These are phyloP conservation scores for Conopomorpha cramerella DNA, from an alignment of 1,140 invertebrate genomes.

Conservation along the genomic window DNA sequence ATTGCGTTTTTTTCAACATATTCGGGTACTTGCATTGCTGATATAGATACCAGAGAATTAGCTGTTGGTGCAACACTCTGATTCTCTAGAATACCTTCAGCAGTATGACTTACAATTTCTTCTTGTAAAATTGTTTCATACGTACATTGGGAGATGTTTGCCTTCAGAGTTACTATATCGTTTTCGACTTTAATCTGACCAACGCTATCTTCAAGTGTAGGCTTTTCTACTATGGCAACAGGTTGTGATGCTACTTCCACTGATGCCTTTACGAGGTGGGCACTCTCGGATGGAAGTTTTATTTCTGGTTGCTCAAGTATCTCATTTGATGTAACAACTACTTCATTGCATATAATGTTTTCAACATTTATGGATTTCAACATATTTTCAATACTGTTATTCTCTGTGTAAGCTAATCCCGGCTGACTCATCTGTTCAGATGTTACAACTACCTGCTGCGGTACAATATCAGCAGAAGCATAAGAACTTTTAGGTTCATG, in stretches of 20 bases:
- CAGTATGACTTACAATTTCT: slow-evolving; percentile 25
- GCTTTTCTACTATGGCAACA: slow-evolving; percentile 9
- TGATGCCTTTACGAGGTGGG: too few species aligned
- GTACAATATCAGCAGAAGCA: slow-evolving; percentile 16
- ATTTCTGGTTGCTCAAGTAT: slow-evolving; percentile 39
- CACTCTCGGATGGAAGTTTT: slow-evolving; percentile 7
- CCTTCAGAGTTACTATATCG: slow-evolving; percentile 9
- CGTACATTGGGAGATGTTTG: slow-evolving; percentile 10
- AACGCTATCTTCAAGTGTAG: slow-evolving; percentile 17
- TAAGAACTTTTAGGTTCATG: slow-evolving; percentile 9
- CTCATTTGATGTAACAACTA: slow-evolving; percentile 24
- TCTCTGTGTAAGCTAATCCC: slow-evolving; percentile 14
- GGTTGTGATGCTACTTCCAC: too few species aligned
- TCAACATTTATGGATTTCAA: slow-evolving; percentile 20
- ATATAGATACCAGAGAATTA: slow-evolving; percentile 16
- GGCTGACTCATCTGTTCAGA: slow-evolving; percentile 25
- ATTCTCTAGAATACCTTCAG: slow-evolving; percentile 16
- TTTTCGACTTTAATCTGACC: slow-evolving; percentile 22
- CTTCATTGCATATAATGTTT: slow-evolving; percentile 26
- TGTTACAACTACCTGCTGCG: slow-evolving; percentile 25
- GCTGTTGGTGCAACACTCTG: slow-evolving; percentile 5
- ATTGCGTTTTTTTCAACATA: slow-evolving; percentile 21
- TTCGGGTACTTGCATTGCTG: slow-evolving; percentile 23
- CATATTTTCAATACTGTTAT: slow-evolving; percentile 5
- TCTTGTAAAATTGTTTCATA: slow-evolving; percentile 31